Conservation (phyloP, 2,797 vertebrate species). For the Mus caroli region DNA sequence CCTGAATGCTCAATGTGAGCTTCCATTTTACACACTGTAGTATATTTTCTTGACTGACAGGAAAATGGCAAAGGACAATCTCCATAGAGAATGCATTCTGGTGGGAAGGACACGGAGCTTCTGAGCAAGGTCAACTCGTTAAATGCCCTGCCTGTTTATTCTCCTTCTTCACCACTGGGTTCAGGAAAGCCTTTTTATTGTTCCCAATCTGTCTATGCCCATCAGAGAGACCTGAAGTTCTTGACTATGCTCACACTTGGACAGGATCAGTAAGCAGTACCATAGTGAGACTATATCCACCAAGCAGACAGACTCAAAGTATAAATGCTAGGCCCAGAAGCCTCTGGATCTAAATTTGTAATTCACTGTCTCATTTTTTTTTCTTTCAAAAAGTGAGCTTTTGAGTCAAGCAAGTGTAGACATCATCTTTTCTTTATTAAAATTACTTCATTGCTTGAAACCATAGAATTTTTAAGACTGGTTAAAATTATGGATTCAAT, state of each 20-base stretch:
- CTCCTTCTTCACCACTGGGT: not conserved
- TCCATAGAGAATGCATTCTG: not conserved
- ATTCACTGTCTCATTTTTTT: not conserved
- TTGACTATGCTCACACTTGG: rapidly evolving
- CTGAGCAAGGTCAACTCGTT: not conserved
- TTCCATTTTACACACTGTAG: not conserved
- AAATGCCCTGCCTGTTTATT: rapidly evolving
- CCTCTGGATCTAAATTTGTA: not conserved
- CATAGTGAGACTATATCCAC: rapidly evolving
- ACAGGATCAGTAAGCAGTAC: not conserved
- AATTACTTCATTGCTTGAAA: not conserved
- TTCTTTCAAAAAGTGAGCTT: not conserved
- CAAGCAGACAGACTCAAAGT: rapidly evolving
- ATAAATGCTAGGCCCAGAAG: not conserved
- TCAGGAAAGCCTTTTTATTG: not conserved
- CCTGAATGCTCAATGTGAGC: not conserved
- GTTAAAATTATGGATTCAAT: not conserved
- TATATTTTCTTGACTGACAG: not conserved
- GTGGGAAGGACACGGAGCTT: not conserved
- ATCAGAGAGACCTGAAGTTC: not conserved
- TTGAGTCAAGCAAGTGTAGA: not conserved
- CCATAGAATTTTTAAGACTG: not conserved
- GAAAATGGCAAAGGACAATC: too few species aligned
- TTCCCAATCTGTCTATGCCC: rapidly evolving
- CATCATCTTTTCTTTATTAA: not conserved